Base-by-base conservation (phyloP, 2,797 vertebrate genomes). In the Adelosebastes latens region DNA sequence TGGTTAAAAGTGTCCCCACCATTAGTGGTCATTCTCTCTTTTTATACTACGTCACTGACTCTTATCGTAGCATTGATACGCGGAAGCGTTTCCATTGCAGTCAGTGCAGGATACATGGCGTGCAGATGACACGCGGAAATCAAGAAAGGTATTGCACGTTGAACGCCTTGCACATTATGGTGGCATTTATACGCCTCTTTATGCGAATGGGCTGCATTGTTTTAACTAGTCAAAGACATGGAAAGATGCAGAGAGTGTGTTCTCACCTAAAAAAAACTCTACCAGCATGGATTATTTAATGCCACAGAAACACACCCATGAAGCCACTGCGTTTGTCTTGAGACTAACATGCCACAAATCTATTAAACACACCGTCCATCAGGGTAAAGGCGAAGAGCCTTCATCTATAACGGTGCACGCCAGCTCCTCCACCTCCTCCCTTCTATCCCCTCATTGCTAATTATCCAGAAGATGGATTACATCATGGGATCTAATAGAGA, bases 381-480 rank as follows among this genome's bases (percentile, higher is more conserved):
- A 76, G 77, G 67, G 69, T 79, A 75, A 79, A 87, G 79, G 60
- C 80, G 34, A 75, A 77, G 64, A 88, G 69, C 70, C 78, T 79
- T 87, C 92, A 91, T 93, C 86, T 87, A 39, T 83, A 83, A 91
- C 56, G 16, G 69, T 32, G 72, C 68, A 34, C 66, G 72, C 81
- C 82, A 88, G 70, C 81, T 87, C 83, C 85, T 81, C 86, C 78
- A 84, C 70, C 81, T 81, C 86, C 78, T 85, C 72, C 80, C 82
- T 58, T 80, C 80, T 55, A 82, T 89, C 81, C 87, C 86, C 89
- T 84, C 79, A 85, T 79, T 66, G 72, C 89, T 95, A 94, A 94
- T 94, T 94, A 94, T 89, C 78, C 82, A 90, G 89, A 92, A 93
- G 93, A 94, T 90, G 88, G 94, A 96, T 95, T 91, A 91, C 91